Base-by-base conservation (phyloP, 2,888 invertebrate genomes). In the Caenorhabditis sinica region DNA sequence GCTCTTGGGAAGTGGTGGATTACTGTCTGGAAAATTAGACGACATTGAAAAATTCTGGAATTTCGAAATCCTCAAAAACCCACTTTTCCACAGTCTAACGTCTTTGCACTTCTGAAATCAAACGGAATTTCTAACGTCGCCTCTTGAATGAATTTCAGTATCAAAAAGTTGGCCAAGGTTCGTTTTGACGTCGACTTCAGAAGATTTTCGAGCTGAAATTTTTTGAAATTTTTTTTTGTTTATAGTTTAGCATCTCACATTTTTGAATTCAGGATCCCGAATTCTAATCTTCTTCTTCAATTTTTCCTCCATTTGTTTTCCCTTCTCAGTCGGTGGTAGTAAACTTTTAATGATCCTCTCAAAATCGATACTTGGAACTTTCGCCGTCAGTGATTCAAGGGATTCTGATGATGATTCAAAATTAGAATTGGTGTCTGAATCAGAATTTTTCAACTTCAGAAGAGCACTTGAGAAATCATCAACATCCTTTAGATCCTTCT, bases 291-390 rank as follows among this genome's bases (percentile, higher is more conserved):
- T 63, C 40, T 40, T 40, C 23, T 1, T 17, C 23, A 40, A 30
- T 20, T 25, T 25, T 23, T 23, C 36, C 13, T 43, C 43, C 2
- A 43, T 23, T 43, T 20, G 0, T 17, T 25, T 11, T 15, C 25
- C 45, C 45, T 43, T 23, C 28, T 20, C 1, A n/a, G n/a, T n/a
- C n/a, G n/a, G n/a, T n/a, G n/a, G n/a, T 25, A 40, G 5, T 9
- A 63, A 36, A 1, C 17, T 63, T 17, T 40, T 40, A 2, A 63
- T 43, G n/a, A 63, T 40, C 11, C 23, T 20, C 20, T 40, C 3
- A 23, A 40, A 63, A 25, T 63, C 23, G 11, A 63, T 15, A 63
- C 40, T 63, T 20, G 60, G 60, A 60, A 33, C 17, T 6, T 25
- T 9, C 13, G 61, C 15, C 9, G 13, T 30, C 9, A 25, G 25